Conservation (phyloP, 2,797 vertebrate species). For the Protosalanx chinensis region DNA sequence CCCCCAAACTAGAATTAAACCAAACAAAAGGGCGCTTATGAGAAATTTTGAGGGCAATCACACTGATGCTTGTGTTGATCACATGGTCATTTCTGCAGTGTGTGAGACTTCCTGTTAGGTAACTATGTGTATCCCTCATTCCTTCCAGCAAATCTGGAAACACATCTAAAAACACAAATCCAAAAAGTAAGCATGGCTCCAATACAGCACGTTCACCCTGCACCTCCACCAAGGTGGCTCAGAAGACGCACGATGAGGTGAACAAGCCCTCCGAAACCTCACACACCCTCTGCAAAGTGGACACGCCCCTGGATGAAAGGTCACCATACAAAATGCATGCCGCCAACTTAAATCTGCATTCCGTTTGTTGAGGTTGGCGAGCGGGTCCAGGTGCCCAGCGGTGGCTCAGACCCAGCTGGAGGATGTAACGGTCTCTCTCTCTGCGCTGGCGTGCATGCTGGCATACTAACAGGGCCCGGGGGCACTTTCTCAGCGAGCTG, state of each 20-base stretch:
- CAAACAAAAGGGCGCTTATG: constrained; percentile 59
- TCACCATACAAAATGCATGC: constrained; percentile 23
- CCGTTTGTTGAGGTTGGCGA: constrained; percentile 55
- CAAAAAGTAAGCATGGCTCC: constrained; percentile 42
- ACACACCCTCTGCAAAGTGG: neutral
- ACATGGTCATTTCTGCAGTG: constrained; percentile 69
- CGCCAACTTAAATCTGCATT: constrained; percentile 59
- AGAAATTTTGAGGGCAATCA: constrained; percentile 54
- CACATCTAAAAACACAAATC: constrained; percentile 57
- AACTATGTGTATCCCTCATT: constrained; percentile 67
- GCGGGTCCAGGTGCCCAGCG: constrained; percentile 66
- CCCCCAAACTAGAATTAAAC: constrained; percentile 31
- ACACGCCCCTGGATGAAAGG: constrained; percentile 9
- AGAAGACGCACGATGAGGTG: constrained; percentile 26
- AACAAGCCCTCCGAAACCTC: neutral
- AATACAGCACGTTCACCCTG: constrained; percentile 13
- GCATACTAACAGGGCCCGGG: constrained; percentile 69
- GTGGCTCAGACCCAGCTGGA: constrained; percentile 70
- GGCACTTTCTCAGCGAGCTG: constrained; percentile 60
- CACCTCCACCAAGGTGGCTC: constrained; percentile 15
- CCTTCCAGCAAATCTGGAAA: constrained; percentile 59
- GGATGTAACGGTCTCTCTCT: constrained; percentile 63
- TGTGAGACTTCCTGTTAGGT: constrained; percentile 62
- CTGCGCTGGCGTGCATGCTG: constrained; percentile 58
- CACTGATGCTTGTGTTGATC: constrained; percentile 67